Conservation (phyloP, 2,113 vertebrate species). For the Sigmodon hispidus region DNA sequence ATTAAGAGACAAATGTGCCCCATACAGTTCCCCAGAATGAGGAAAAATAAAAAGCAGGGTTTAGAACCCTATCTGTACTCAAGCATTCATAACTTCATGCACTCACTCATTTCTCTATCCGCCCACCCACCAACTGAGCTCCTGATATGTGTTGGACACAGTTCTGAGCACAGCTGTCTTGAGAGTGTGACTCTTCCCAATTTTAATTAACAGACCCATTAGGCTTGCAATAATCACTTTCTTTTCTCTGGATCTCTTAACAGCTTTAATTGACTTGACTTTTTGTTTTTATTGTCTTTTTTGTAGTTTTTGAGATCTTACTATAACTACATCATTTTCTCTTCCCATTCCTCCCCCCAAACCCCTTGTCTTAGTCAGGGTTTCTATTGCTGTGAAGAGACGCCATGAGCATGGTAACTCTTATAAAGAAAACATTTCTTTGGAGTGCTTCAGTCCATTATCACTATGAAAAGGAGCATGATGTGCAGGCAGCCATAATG, state of each 20-base stretch:
- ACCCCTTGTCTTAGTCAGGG: not conserved
- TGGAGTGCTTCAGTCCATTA: too few species aligned
- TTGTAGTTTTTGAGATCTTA: not conserved
- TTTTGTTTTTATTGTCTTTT: not conserved
- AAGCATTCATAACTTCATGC: not conserved
- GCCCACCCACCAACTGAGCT: not conserved
- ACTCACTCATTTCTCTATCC: not conserved
- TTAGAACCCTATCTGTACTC: not conserved
- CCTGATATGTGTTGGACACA: not conserved
- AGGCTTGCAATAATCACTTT: not conserved
- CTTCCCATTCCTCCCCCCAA: not conserved
- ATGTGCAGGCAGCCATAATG: too few species aligned
- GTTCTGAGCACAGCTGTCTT: not conserved
- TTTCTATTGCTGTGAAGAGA: not conserved
- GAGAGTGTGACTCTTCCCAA: too few species aligned
- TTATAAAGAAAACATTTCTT: too few species aligned
- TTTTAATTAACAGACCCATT: not conserved
- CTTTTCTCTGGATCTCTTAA: slow-evolving; percentile 34
- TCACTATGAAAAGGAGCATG: too few species aligned
- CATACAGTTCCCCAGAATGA: not conserved
- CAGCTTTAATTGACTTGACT: not conserved
- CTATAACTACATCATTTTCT: not conserved
- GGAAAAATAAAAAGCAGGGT: not conserved
- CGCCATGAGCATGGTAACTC: not conserved
- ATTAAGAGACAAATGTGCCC: not conserved